Percentiles rank a stretch among this genome's conserved stretches.
Conservation (phyloP, 37 sponge, comb jelly and placozoan genomes). For the Crambe crambe region DNA sequence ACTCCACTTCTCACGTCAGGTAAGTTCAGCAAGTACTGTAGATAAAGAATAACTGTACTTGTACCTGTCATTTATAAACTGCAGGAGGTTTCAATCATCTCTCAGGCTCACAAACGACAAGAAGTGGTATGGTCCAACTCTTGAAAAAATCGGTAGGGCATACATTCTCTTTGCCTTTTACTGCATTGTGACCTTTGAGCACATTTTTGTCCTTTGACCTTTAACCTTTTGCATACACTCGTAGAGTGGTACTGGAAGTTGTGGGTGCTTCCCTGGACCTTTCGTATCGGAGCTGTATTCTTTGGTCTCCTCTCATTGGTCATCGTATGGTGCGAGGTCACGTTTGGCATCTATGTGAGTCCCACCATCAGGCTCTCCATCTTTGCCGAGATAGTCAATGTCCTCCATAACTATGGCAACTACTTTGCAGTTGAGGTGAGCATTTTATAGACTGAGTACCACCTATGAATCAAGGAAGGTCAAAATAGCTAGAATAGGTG, state of each 20-base stretch:
- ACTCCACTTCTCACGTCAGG: slow-evolving; percentile 42
- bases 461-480: too few species aligned
- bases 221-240: too few species aligned
- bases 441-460: too few species aligned
- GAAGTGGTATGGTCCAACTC: background rate
- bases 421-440: slow-evolving; percentile 54
- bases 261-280: slow-evolving; percentile 62
- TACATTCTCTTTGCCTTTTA: too few species aligned
- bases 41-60: background rate
- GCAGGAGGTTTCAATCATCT: slow-evolving; percentile 21
- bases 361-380: slow-evolving; percentile 36
- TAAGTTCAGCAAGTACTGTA: background rate
- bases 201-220: too few species aligned
- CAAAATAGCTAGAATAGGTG: too few species aligned
- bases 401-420: slow-evolving; percentile 35
- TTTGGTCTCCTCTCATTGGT: slow-evolving; percentile 70
- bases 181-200: too few species aligned
- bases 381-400: slow-evolving; percentile 60
- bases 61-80: background rate
- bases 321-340: slow-evolving; percentile 85
- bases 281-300: slow-evolving; percentile 31
- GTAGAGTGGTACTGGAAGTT: slow-evolving; percentile 91
- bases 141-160: slow-evolving; percentile 16
- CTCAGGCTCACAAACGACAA: background rate
- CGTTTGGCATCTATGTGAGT: slow-evolving; percentile 48